Conservation (phyloP, 2,113 vertebrate species). For the Antechinus flavipes region DNA sequence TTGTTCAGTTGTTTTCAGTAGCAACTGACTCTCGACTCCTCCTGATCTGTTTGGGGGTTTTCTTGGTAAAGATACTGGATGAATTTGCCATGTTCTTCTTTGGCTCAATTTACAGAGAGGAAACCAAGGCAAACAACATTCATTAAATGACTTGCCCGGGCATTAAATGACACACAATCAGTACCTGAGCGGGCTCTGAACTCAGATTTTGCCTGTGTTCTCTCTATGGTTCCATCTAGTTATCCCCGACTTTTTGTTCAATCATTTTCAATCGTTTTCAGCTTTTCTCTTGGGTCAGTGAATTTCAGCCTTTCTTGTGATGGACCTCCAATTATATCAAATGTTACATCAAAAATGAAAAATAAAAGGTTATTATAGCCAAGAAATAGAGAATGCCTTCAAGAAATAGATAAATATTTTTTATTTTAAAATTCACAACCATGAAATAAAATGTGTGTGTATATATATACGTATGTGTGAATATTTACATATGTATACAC, state of each 20-base stretch:
- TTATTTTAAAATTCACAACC: neutral
- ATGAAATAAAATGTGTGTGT: neutral
- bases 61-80: no score
- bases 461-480: neutral
- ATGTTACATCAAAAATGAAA: neutral
- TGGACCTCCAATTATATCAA: neutral
- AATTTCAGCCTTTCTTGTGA: neutral
- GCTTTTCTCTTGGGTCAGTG: no score
- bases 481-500: neutral
- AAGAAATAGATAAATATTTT: neutral
- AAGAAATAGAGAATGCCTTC: neutral
- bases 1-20: neutral
- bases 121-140: no score
- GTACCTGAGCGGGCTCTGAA: no score
- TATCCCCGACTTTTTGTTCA: accelerated
- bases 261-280: no score
- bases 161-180: no score
- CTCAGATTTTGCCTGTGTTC: no score
- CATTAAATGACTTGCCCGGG: no score
- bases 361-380: neutral
- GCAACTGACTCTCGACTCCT: no score
- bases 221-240: neutral
- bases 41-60: no score
- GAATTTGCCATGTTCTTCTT: no score
- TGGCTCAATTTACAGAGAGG: no score